Evolutionary conservation across 2,888 invertebrate species (phyloP).

Genomic region (Leptopilina myrica): DNA sequence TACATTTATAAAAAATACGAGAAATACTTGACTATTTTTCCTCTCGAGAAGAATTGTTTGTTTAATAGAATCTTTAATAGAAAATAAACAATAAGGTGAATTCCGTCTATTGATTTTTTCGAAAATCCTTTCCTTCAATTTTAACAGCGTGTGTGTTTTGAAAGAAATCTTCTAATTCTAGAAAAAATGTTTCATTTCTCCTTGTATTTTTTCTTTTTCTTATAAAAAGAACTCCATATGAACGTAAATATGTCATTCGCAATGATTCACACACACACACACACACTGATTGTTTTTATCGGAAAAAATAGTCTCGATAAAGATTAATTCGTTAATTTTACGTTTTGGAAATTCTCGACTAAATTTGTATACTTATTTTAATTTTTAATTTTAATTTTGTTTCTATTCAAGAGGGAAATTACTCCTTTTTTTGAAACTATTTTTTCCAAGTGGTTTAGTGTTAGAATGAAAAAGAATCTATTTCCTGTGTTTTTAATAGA

Average conservation of each 20-base stretch:
- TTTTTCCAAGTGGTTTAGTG: neutral
- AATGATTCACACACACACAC: slow-evolving; percentile 37
- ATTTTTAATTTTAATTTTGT: no score
- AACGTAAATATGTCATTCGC: slow-evolving; percentile 4
- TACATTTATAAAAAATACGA: neutral
- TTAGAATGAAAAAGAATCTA: no score
- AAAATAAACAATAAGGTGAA: neutral
- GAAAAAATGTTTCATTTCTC: no score
- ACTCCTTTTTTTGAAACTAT: neutral
- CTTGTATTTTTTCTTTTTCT: neutral
- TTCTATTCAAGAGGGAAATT: neutral
- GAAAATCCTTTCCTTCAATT: neutral
- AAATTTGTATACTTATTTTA: no score
- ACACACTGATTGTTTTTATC: neutral
- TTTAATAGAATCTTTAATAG: neutral
- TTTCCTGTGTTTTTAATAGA: no score
- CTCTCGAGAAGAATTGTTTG: neutral
- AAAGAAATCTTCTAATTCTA: neutral
- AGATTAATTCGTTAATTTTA: no score
- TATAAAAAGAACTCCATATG: neutral
- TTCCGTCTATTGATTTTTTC: neutral
- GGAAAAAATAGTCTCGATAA: neutral
- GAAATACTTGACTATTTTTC: neutral
- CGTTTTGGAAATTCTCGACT: no score
- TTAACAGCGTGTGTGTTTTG: neutral